Base-by-base conservation (phyloP, 2,888 invertebrate genomes). In the Ypsolopha sequella region DNA sequence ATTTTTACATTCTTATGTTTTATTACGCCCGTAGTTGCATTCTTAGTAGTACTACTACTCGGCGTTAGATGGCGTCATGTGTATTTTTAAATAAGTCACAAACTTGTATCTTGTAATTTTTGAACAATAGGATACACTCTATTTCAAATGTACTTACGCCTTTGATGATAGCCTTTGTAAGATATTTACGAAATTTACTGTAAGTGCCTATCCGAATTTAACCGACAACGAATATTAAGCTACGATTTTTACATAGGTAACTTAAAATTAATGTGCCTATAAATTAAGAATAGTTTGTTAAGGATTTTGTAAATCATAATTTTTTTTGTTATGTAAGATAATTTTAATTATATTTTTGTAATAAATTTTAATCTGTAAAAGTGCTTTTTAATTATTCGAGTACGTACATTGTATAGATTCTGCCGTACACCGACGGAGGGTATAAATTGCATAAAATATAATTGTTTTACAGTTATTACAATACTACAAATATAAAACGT, bases 261-360 rank as follows among this genome's bases (percentile, higher is more conserved):
- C n/a, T n/a, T n/a, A n/a, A 11, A 7, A n/a, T 35, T 33, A 46
- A n/a, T 33, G 33, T 46, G 46, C 46, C 46, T 46, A 8, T 46
- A 46, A 46, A 34, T 46, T 46, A 46, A 46, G 44, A 41, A 44
- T 24, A 14, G 4, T 46, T n/a, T 34, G 35, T 46, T 46, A 46
- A 11, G 10, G 39, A 39, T 9, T 39, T 7, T n/a, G 9, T 9
- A 39, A 60, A 52, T 54, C 58, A 4, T 24, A 24, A 51, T 35
- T 11, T 33, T 54, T 57, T 14, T 54, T 46, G 36, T n/a, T n/a
- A 54, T 60, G 56, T 60, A 57, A 54, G 55, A 55, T 59, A 59
- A 49, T 51, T 45, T 33, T 41, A 35, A 48, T 51, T 8, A 45
- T 24, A 38, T 38, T n/a, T 4, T 14, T 39, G 8, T 48, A 48